Conservation (phyloP, 1,140 invertebrate genomes). For the Brachionus calyciflorus region DNA sequence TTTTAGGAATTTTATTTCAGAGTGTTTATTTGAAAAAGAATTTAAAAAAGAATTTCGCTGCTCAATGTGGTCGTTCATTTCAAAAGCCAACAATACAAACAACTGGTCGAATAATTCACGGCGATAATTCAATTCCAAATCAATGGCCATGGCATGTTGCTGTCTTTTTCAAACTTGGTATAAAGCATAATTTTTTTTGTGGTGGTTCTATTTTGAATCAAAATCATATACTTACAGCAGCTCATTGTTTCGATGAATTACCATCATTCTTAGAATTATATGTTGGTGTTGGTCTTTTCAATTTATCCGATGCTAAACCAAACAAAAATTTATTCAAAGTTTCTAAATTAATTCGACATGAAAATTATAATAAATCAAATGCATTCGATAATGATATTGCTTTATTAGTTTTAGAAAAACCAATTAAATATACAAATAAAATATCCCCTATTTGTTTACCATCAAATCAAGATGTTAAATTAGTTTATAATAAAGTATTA, state of each 20-base stretch:
- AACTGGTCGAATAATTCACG: background rate
- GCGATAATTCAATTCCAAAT: constrained; percentile 4
- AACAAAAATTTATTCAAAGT: background rate
- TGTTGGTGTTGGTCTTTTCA: background rate
- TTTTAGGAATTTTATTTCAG: too few species aligned
- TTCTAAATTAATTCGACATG: background rate
- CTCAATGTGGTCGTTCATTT: too few species aligned
- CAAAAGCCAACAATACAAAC: too few species aligned
- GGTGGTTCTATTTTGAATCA: constrained; percentile 48
- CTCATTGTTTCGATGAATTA: constrained; percentile 46
- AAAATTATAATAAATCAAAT: background rate
- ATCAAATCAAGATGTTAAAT: background rate
- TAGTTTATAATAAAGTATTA: background rate
- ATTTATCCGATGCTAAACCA: background rate
- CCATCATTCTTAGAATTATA: background rate
- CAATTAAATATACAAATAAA: background rate
- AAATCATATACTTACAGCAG: constrained; percentile 49
- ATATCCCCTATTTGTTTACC: background rate
- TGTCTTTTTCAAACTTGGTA: background rate
- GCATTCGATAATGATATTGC: constrained; percentile 14
- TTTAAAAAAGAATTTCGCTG: too few species aligned
- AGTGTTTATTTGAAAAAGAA: too few species aligned
- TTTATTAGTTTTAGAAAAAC: background rate
- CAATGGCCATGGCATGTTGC: constrained; percentile 34
- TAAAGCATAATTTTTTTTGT: constrained; percentile 37